Evolutionary conservation across 2,888 invertebrate genomes (phyloP), one percentile per base, ranked within the genome.

Genomic region (Antitype chi): DNA sequence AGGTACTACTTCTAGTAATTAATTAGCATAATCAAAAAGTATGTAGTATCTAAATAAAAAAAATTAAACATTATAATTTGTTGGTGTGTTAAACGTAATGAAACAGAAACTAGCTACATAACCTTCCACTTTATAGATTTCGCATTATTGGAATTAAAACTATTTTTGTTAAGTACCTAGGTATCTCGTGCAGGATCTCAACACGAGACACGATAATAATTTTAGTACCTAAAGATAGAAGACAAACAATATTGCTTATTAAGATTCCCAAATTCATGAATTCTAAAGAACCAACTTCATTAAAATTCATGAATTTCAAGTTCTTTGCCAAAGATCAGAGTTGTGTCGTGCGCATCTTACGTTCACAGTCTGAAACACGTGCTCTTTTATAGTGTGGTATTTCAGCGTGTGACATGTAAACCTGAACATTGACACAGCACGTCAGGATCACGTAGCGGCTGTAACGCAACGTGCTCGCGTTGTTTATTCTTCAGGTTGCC

Each of bases 381-480:
- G 62, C 55, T 68, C 0, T 57, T 55, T 38, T n/a, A 17, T 47
- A 52, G 49, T 25, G 23, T 32, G 62, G 38, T 55, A 62, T 84
- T 55, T 63, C 57, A 84, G 55, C 52, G 55, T 52, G 52, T n/a
- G 28, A 6, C 63, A 66, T 69, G 74, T 67, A 64, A 68, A 60
- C 32, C 53, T 60, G 53, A 78, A 73, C 73, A 83, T 60, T 38
- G 70, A 38, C 70, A 64, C 69, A 84, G 60, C 85, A 85, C 70
- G 70, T 32, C 60, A 49, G 70, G 66, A 82, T 68, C 79, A 74
- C 69, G 83, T 67, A n/a, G 57, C 60, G 38, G 62, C 57, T 55
- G 74, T 63, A 70, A 28, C 49, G 38, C 77, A 81, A 85, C 85
- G 85, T 87, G 86, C 77, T 32, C 38, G 68, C 71, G 1, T 32